phyloP scores from a whole-genome alignment of 2,797 vertebrate genomes.

The Amphiprion clarkii region DNA sequence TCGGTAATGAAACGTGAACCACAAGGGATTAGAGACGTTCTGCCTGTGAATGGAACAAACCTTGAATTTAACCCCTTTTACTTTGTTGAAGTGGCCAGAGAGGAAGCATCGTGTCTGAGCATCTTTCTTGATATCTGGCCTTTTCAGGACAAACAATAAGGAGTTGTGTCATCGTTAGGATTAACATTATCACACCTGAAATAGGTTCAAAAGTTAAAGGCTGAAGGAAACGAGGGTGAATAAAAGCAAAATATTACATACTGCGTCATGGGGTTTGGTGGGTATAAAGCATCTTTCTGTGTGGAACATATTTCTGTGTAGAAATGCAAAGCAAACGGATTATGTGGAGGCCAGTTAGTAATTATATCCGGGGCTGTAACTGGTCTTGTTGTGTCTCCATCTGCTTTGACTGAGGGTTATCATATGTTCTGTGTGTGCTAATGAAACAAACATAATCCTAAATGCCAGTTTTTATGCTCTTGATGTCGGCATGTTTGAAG shows the following conservation, averaged over 20 bases:
- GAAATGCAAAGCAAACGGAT: not conserved
- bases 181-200: not conserved
- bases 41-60: conserved; percentile 5
- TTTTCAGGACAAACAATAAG: too few species aligned
- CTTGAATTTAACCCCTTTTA: conserved; percentile 19
- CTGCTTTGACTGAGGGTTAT: conserved; percentile 19
- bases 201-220: not conserved
- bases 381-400: conserved; percentile 8
- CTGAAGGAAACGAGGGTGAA: not conserved
- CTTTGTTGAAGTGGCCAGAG: conserved; percentile 17
- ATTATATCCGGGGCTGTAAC: not conserved
- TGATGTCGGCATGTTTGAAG: conserved; percentile 60
- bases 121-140: too few species aligned
- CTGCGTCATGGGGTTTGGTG: not conserved
- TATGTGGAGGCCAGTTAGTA: not conserved
- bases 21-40: conserved; percentile 13
- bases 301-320: too few species aligned
- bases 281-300: too few species aligned
- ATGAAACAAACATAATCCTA: conserved; percentile 46
- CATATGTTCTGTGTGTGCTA: conserved; percentile 30
- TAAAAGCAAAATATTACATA: not conserved
- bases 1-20: conserved; percentile 9
- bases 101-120: too few species aligned
- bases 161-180: not conserved
- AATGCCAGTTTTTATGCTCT: conserved; percentile 56